Evolutionary conservation across 2,113 vertebrate genomes (phyloP).

Genomic region (Oreotrochilus melanogaster): DNA sequence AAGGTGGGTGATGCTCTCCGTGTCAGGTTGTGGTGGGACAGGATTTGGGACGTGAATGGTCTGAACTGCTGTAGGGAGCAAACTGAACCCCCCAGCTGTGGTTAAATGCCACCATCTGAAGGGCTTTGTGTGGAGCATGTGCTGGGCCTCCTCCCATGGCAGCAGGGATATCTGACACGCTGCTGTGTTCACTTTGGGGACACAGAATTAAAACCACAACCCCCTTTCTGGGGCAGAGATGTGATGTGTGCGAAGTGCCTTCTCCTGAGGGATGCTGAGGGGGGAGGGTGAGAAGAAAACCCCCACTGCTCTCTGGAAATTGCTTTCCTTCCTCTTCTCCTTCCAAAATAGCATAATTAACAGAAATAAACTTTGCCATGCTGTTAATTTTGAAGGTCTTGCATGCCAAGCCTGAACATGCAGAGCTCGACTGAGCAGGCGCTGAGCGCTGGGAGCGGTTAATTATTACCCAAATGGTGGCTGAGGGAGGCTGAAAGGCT

Average conservation of each 20-base stretch:
- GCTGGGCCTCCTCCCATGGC: not conserved
- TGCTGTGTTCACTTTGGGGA: not conserved
- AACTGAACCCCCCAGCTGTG: not conserved
- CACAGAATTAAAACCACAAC: not conserved
- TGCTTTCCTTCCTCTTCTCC: slow-evolving; percentile 41
- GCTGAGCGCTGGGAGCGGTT: slow-evolving; percentile 34
- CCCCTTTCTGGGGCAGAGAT: not conserved
- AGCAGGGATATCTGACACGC: not conserved
- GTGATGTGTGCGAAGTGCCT: not conserved
- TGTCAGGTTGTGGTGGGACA: not conserved
- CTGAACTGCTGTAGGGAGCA: not conserved
- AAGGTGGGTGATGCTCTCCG: not conserved
- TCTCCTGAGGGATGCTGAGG: rapidly evolving
- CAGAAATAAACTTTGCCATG: not conserved
- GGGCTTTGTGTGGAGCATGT: not conserved
- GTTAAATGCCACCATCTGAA: not conserved
- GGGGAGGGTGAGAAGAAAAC: not conserved
- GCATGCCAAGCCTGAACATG: not conserved
- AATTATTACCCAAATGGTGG: slow-evolving; percentile 59
- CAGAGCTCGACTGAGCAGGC: not conserved
- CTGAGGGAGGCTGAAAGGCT: slow-evolving; percentile 22
- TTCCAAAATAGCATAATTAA: not conserved
- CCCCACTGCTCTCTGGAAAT: not conserved
- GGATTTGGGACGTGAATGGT: rapidly evolving
- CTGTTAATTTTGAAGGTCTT: not conserved